Conservation (phyloP, 1,140 invertebrate genomes). For the Sesamia nonagrioides region DNA sequence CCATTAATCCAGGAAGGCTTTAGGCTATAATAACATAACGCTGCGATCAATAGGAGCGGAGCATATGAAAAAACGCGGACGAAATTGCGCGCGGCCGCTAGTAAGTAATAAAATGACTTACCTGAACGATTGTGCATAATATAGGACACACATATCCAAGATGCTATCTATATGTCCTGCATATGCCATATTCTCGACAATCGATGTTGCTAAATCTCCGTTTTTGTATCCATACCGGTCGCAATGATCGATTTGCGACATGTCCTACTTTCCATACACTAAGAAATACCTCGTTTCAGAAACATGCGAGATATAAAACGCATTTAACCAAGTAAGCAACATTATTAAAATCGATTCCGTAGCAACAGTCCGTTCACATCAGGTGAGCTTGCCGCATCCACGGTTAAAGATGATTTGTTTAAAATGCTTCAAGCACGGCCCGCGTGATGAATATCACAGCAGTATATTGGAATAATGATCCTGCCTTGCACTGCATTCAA, state of each 20-base stretch:
- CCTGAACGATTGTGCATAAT: constrained; percentile 1
- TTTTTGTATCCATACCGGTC: constrained; percentile 20
- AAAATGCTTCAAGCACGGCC: constrained; percentile 78
- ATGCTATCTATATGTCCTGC: constrained; percentile 14
- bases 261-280: constrained; percentile 44
- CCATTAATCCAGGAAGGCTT: too few species aligned
- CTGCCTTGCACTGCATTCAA: constrained; percentile 85
- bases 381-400: constrained; percentile 61
- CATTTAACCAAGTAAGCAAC: constrained; percentile 49
- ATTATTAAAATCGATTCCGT: constrained; percentile 83
- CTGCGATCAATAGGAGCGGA: too few species aligned
- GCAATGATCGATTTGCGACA: constrained; percentile 41
- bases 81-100: not conserved
- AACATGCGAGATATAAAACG: constrained; percentile 40
- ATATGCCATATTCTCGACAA: constrained; percentile 31
- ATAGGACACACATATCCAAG: constrained; percentile 22
- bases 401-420: constrained; percentile 86
- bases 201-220: constrained; percentile 36
- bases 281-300: constrained; percentile 31
- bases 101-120: not conserved
- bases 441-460: constrained; percentile 84
- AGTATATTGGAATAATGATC: constrained; percentile 86
- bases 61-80: too few species aligned
- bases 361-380: constrained; percentile 61
- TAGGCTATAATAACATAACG: too few species aligned